A percentile compares a stretch with the other conserved stretches of the same genome.
Conservation (phyloP, 2,888 invertebrate species). For the Cyaniris semiargus region DNA sequence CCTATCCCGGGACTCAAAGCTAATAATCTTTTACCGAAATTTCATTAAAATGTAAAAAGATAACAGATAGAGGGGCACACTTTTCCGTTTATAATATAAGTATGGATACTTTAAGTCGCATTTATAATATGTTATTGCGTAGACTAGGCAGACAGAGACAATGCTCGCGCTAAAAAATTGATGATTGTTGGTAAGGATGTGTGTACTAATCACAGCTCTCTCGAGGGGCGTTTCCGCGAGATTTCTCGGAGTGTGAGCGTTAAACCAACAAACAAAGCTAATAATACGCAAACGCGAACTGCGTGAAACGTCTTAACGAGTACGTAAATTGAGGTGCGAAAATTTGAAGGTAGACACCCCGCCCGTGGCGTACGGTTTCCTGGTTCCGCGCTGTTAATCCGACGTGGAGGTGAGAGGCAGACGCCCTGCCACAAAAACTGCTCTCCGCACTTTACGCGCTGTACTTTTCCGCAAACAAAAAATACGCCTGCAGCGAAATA, state of each 20-base stretch:
- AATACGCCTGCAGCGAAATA: constrained; percentile 27
- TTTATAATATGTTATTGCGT: constrained; percentile 43
- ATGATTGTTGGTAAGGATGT: constrained; percentile 29
- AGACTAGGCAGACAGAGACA: constrained; percentile 39
- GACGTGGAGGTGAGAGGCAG: constrained; percentile 62
- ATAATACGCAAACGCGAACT: constrained; percentile 50
- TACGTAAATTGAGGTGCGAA: constrained; percentile 53
- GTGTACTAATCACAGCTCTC: constrained; percentile 23
- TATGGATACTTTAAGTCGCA: constrained; percentile 44
- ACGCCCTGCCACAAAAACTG: constrained; percentile 58
- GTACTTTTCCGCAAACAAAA: constrained; percentile 27
- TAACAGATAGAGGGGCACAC: background rate
- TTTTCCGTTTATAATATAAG: background rate
- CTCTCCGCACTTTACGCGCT: constrained; percentile 45
- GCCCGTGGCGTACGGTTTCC: constrained; percentile 48
- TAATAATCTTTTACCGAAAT: background rate
- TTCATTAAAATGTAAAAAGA: background rate
- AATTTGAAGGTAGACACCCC: constrained; percentile 52
- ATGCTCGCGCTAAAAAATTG: constrained; percentile 32
- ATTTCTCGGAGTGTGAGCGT: constrained; percentile 41
- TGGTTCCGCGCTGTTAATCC: constrained; percentile 69
- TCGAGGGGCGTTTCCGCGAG: constrained; percentile 31
- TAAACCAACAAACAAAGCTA: constrained; percentile 19
- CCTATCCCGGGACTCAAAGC: background rate
- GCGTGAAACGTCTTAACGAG: constrained; percentile 39